Evolutionary conservation across 2,113 vertebrate genomes (phyloP).

Genomic region (Aythya baeri): DNA sequence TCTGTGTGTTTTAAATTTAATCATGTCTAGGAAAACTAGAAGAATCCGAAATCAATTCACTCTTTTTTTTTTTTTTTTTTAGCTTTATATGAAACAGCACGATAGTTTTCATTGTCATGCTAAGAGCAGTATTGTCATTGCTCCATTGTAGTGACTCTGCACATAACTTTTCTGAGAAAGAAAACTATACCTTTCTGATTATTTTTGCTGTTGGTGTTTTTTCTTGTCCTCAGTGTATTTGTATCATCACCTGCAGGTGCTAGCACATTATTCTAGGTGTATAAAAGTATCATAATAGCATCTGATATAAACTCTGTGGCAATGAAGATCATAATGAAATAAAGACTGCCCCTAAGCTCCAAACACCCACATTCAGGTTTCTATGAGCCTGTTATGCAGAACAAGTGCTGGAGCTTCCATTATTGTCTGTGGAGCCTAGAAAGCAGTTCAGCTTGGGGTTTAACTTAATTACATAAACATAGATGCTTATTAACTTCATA

Average conservation of each 20-base stretch:
- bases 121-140: not conserved
- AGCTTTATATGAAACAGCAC: not conserved
- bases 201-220: not conserved
- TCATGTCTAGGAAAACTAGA: not conserved
- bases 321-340: not conserved
- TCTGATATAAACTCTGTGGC: not conserved
- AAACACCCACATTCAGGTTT: not conserved
- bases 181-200: not conserved
- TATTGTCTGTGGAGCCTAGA: not conserved
- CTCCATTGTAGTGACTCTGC: not conserved
- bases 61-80: too few relatives aligned
- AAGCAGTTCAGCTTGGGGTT: not conserved
- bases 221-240: not conserved
- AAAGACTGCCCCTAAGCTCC: not conserved
- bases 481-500: not conserved
- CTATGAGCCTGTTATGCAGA: not conserved
- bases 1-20: not conserved
- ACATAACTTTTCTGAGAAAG: not conserved
- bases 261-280: not conserved
- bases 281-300: not conserved
- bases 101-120: not conserved
- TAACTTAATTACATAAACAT: not conserved
- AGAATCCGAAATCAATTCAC: not conserved
- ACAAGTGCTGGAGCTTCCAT: not conserved
- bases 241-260: not conserved